These are phyloP conservation scores for Drosophila tropicalis DNA, from an alignment of 1,140 invertebrate genomes.

Conservation along the genomic window DNA sequence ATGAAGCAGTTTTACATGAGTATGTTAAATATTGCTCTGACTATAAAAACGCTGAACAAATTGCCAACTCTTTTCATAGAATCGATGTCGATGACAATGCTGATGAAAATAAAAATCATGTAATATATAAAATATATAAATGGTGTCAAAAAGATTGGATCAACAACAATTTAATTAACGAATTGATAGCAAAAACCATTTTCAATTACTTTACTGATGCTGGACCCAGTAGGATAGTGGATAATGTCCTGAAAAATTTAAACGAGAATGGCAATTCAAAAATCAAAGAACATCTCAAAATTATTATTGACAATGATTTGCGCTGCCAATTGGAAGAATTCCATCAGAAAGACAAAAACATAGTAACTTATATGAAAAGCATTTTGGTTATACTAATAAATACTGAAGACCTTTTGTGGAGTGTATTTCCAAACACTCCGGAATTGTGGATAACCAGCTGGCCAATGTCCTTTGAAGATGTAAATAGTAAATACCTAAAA, in stretches of 20 bases:
- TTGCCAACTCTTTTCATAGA: no score
- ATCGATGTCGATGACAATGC: no score
- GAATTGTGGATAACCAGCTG: background rate
- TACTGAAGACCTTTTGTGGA: background rate
- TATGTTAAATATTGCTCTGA: no score
- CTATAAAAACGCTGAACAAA: no score
- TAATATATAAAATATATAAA: background rate
- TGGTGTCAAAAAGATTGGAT: background rate
- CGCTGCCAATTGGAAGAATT: background rate
- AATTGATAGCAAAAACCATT: background rate
- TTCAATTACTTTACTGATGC: background rate
- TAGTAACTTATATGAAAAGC: background rate
- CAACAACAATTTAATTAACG: background rate
- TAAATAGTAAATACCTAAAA: no score
- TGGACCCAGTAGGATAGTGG: background rate
- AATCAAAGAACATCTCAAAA: background rate
- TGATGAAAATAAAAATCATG: no score
- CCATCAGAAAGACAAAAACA: background rate
- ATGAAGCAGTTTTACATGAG: no score
- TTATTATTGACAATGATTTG: background rate
- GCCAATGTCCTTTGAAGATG: no score
- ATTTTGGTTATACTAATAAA: background rate
- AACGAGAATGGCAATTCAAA: background rate
- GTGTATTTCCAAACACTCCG: background rate
- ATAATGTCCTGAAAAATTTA: background rate